phyloP scores from a whole-genome alignment of 2,888 invertebrate species.

The Eucriotettix oculatus region DNA sequence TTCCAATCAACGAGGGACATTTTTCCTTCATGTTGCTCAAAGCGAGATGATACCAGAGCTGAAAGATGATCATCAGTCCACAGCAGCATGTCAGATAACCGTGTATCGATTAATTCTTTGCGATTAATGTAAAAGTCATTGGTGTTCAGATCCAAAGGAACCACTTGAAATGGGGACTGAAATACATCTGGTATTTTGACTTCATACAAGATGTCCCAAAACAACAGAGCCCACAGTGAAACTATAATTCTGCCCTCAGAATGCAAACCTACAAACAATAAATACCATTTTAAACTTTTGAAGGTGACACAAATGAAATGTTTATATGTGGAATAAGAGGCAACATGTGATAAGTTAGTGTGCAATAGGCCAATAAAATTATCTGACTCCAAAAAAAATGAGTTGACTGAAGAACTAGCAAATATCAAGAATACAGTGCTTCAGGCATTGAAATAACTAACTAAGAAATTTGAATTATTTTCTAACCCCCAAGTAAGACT shows the following conservation, averaged over 20 bases:
- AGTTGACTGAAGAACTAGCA: too few species aligned
- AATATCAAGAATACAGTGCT: too few species aligned
- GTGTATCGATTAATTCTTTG: slow-evolving; percentile 36
- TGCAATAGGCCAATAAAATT: too few species aligned
- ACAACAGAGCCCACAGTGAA: slow-evolving; percentile 45
- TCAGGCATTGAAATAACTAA: too few species aligned
- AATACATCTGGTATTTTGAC: slow-evolving; percentile 43
- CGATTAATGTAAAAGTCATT: slow-evolving; percentile 50
- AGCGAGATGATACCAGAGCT: slow-evolving; percentile 26
- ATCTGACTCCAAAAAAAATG: too few species aligned
- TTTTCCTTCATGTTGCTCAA: slow-evolving; percentile 23
- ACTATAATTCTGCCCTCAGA: slow-evolving; percentile 50
- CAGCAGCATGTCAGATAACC: slow-evolving; percentile 23
- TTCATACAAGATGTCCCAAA: slow-evolving; percentile 64
- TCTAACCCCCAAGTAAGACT: too few species aligned
- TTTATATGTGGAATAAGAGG: too few species aligned
- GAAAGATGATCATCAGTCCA: slow-evolving; percentile 28
- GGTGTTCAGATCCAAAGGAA: slow-evolving; percentile 56
- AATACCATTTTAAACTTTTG: too few species aligned
- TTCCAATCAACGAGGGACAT: slow-evolving; percentile 32
- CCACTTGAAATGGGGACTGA: slow-evolving; percentile 42
- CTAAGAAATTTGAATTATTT: too few species aligned
- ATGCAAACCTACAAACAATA: slow-evolving; percentile 39
- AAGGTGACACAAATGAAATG: too few species aligned
- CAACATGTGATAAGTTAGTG: too few species aligned